phyloP scores from a whole-genome alignment of 2,797 vertebrate genomes.

The Myripristis murdjan region DNA sequence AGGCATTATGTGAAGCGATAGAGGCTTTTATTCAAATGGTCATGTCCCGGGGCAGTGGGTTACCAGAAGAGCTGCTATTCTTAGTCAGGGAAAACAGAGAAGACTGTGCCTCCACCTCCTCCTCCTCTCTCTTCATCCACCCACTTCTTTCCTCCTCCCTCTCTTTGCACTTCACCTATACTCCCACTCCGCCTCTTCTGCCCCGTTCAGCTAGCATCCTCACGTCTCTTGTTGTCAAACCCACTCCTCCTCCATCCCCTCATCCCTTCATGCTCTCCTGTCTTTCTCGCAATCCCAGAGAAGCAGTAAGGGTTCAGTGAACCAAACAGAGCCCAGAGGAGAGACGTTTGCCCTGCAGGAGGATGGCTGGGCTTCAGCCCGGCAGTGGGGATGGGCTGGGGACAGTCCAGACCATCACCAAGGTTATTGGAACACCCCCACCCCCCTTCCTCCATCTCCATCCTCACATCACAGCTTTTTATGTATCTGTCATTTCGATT shows the following conservation, averaged over 20 bases:
- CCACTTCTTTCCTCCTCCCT: conserved; percentile 27
- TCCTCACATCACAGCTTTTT: conserved; percentile 45
- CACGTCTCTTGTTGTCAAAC: conserved; percentile 66
- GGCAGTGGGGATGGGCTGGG: conserved; percentile 43
- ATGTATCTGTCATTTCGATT: conserved; percentile 65
- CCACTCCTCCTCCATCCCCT: conserved; percentile 55
- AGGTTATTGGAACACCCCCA: conserved; percentile 40
- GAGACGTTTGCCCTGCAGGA: conserved; percentile 68
- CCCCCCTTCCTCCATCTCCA: conserved; percentile 27
- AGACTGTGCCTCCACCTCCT: conserved; percentile 43
- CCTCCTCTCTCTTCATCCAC: conserved; percentile 38
- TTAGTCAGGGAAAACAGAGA: conserved; percentile 71
- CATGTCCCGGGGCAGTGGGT: conserved; percentile 79
- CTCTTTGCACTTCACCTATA: conserved; percentile 20
- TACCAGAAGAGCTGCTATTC: conserved; percentile 83
- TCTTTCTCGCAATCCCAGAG: conserved; percentile 58
- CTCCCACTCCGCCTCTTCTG: conserved; percentile 29
- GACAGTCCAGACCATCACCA: conserved; percentile 41
- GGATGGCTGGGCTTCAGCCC: conserved; percentile 41
- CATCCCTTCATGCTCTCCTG: conserved; percentile 64
- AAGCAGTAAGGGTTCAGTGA: conserved; percentile 70
- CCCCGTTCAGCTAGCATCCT: conserved; percentile 49
- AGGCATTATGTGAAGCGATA: conserved; percentile 66
- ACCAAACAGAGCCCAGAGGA: conserved; percentile 66
- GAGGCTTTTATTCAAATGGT: conserved; percentile 80